Base-by-base conservation (phyloP, 2,113 vertebrate species). In the Corythornis cristatus region DNA sequence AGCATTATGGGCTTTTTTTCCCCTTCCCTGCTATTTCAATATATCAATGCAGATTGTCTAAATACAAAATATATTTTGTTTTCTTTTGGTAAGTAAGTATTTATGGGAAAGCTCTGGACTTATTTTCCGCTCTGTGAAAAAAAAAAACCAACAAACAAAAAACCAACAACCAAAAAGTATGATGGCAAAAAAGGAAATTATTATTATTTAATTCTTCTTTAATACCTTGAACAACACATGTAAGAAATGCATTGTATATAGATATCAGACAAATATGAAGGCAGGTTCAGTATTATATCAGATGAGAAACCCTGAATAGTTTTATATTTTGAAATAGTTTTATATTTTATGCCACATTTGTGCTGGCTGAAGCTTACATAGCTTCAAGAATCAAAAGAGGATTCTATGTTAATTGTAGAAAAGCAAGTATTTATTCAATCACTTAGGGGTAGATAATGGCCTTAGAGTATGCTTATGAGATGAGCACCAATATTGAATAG, bases 1-100 rank as follows among this genome's bases (percentile, higher is more conserved):
- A 98, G 98, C 98, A 98, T 98, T 97, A 98, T 96, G 94, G 94
- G 89, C 80, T 89, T 75, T 94, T 96, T 96, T 92, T 28, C 78
- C 42, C 67, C 73, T 94, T 97, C 90, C 86, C 95, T 97, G 93
- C 96, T 97, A 97, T 98, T 98, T 97, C 97, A 97, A 94, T 97
- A 96, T 97, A 98, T 97, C 98, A 97, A 92, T 97, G 97, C 79
- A 91, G 93, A 97, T 93, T 95, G 93, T 97, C 96, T 87, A 89
- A 73, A 96, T 86, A 89, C 76, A 95, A 97, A 97, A 96, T 91
- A 92, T 91, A 97, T 96, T 95, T 96, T 92, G 70, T 95, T 96
- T 96, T 60, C 94, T 97, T 97, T 91, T 90, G 46, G 80, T 56
- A 90, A 97, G 89, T 94, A 85, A 95, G 83, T 89, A 95, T 97